A percentile compares a stretch with the other conserved stretches of the same genome.
Evolutionary conservation across 2,888 invertebrate genomes (phyloP).

Genomic region (Molorchus minor): DNA sequence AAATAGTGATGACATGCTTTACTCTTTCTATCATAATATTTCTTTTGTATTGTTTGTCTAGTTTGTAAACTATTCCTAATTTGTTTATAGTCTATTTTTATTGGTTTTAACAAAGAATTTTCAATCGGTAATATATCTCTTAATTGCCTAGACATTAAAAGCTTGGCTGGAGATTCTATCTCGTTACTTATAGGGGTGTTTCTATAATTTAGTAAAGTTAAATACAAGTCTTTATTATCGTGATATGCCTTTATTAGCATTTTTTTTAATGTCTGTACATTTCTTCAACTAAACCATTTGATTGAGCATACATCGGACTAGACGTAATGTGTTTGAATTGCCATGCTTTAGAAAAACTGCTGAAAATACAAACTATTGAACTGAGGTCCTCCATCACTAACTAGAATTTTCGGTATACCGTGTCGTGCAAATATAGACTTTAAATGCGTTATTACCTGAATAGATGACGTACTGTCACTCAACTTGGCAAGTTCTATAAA

Average conservation of each 20-base stretch:
- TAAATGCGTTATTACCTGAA: background rate
- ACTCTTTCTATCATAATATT: background rate
- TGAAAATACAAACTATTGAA: background rate
- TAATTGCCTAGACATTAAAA: constrained; percentile 40
- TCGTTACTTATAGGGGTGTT: constrained; percentile 33
- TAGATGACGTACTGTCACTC: background rate
- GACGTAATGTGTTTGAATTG: background rate
- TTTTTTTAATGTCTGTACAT: constrained; percentile 36
- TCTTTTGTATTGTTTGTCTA: background rate
- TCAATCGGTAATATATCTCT: constrained; percentile 13
- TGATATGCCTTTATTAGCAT: constrained; percentile 29
- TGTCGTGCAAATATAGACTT: background rate
- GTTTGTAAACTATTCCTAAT: background rate
- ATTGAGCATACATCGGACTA: background rate
- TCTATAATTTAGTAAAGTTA: constrained; percentile 34
- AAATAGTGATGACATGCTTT: background rate
- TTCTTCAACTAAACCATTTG: constrained; percentile 23
- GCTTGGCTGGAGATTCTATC: constrained; percentile 36
- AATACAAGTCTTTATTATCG: constrained; percentile 34
- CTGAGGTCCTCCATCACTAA: background rate
- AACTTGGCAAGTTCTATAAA: no score
- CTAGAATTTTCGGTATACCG: background rate
- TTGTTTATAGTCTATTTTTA: no score
- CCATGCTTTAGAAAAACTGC: background rate
- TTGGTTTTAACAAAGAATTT: no score